A percentile compares a stretch with the other conserved stretches of the same genome.
Conservation (phyloP, 1,140 invertebrate genomes). For the Trachymyrmex cornetzi region DNA sequence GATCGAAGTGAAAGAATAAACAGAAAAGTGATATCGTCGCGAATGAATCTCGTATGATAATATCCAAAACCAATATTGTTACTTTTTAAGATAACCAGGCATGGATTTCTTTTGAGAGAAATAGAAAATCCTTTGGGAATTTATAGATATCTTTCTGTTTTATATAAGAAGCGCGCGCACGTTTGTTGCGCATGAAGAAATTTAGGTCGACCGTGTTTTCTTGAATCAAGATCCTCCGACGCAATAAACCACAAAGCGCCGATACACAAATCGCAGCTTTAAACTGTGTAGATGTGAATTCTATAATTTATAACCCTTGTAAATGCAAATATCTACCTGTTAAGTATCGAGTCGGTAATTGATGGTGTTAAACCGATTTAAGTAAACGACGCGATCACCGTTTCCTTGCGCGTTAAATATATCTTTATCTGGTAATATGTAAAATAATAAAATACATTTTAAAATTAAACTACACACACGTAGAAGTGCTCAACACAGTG, state of each 20-base stretch:
- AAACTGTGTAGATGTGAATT: constrained; percentile 37
- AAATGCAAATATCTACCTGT: constrained; percentile 43
- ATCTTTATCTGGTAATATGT: background rate
- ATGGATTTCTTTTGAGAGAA: constrained; percentile 25
- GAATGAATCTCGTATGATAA: background rate
- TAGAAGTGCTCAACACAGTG: no score
- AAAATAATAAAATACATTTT: background rate
- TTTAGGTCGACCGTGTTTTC: constrained; percentile 55
- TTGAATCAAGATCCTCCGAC: constrained; percentile 48
- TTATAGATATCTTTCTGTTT: constrained; percentile 8
- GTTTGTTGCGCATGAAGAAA: constrained; percentile 35
- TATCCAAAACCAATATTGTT: background rate
- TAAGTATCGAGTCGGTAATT: constrained; percentile 29
- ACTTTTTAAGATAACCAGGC: constrained; percentile 14
- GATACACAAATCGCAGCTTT: constrained; percentile 40
- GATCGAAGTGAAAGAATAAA: background rate
- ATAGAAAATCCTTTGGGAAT: constrained; percentile 3
- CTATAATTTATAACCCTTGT: constrained; percentile 52
- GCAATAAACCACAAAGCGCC: constrained; percentile 49
- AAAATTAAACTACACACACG: background rate
- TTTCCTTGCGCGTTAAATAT: background rate
- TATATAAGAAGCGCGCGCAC: background rate
- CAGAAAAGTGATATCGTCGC: background rate
- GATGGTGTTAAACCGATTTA: constrained; percentile 46
- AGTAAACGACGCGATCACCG: constrained; percentile 13